Base-by-base conservation (phyloP, 2,797 vertebrate species). In the Amblyopsis hoosieri region DNA sequence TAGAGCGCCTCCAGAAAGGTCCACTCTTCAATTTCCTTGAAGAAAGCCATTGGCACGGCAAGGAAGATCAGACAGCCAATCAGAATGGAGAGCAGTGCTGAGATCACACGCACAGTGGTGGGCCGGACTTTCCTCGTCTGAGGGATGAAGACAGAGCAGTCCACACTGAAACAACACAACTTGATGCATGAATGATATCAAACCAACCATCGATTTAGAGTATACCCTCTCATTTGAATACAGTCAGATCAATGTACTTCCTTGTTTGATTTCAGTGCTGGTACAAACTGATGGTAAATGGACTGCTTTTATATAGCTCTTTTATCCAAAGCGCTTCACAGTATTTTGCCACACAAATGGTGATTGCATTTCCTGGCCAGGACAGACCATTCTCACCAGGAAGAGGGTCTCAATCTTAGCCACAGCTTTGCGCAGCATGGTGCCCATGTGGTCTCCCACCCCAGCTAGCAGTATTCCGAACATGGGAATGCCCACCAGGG, bases 391-490 rank as follows among this genome's bases (percentile, higher is more conserved):
- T 80, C 94, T 94, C 89, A 97, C 96, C 94, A 96, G 80, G 76
- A 96, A 96, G 72, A 97, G 81, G 46, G 90, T 91, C 91, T 98
- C 96, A 47, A 97, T 92, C 76, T 95, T 95, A 52, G 90, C 93
- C 23, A 98, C 94, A 15, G 93, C 94, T 29, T 75, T 92, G 45
- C 95, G 86, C 62, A 98, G 90, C 76, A 94, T 87, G 0, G 94
- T 96, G 69, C 96, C 96, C 83, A 98, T 87, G 76, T 95, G 94
- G 84, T 97, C 96, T 0, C 96, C 93, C 2, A 97, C 95, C 50
- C 96, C 96, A 0, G 95, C 95, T 14, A 98, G 90, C 69, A 98
- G 90, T 46, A 97, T 95, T 64, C 96, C 96, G 54, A 97, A 98
- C 86, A 98, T 94, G 0, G 96, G 96, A 69, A 98, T 98, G 42